Evolutionary conservation across 2,888 invertebrate species (phyloP).

Genomic region (Amaurobius ferox): DNA sequence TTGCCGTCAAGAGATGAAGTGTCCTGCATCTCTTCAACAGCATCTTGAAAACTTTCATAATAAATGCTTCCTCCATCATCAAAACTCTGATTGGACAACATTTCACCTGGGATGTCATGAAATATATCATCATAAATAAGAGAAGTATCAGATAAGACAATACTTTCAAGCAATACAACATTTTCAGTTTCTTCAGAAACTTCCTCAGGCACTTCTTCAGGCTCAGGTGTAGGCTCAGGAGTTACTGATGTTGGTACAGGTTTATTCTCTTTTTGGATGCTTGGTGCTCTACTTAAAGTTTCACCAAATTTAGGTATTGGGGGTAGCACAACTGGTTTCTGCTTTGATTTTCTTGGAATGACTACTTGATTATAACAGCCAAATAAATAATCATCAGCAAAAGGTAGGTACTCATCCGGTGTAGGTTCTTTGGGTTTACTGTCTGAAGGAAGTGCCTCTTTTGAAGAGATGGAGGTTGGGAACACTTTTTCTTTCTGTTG

Average conservation of each 20-base stretch:
- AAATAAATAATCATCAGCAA: constrained; percentile 68
- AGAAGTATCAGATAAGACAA: neutral
- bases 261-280: neutral
- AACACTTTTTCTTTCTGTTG: neutral
- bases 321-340: neutral
- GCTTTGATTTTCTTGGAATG: constrained; percentile 34
- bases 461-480: neutral
- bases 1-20: neutral
- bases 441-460: neutral
- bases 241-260: neutral
- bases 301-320: neutral
- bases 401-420: constrained; percentile 41
- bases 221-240: neutral
- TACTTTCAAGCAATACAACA: neutral
- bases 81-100: neutral
- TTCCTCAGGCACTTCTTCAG: neutral
- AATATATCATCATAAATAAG: neutral
- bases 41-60: constrained; percentile 13
- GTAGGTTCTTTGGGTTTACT: neutral
- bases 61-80: neutral
- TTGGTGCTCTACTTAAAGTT: neutral
- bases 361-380: constrained; percentile 62
- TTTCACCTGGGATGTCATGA: neutral
- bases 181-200: neutral
- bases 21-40: constrained; percentile 6